Evolutionary conservation across 2,888 invertebrate species (phyloP).

Genomic region (Deladenus siricidicola): DNA sequence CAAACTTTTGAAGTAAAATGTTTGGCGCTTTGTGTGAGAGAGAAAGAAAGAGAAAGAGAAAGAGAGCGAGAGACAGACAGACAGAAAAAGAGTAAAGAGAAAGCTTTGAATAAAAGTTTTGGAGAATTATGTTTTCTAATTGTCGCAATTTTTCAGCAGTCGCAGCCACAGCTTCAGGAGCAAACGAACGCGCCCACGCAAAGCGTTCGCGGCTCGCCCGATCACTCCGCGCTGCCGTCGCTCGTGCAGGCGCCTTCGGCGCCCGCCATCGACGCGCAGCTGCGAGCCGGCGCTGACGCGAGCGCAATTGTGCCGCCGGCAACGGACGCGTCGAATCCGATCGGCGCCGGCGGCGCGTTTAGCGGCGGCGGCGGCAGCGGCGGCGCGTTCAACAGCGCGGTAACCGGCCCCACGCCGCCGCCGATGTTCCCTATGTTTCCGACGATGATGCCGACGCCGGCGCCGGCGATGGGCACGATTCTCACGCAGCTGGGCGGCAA

Average conservation of each 20-base stretch:
- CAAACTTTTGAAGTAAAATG: no score
- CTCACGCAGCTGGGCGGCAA: conserved; percentile 31
- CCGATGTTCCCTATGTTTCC: neutral
- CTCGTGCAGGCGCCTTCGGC: neutral
- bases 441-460: conserved; percentile 25
- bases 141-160: no score
- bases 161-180: neutral
- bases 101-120: no score
- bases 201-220: neutral
- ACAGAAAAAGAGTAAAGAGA: no score
- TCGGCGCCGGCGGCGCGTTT: neutral
- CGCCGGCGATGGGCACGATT: conserved; percentile 37
- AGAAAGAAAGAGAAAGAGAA: no score
- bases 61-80: no score
- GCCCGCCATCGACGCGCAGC: neutral
- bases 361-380: neutral
- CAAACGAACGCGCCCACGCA: neutral
- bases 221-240: neutral
- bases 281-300: neutral
- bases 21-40: no score
- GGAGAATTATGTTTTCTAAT: no score
- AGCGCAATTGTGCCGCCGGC: no score
- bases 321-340: neutral
- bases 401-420: neutral
- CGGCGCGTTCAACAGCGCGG: neutral